phyloP scores from a whole-genome alignment of 2,113 vertebrate species.

The Aleadryas rufinucha region DNA sequence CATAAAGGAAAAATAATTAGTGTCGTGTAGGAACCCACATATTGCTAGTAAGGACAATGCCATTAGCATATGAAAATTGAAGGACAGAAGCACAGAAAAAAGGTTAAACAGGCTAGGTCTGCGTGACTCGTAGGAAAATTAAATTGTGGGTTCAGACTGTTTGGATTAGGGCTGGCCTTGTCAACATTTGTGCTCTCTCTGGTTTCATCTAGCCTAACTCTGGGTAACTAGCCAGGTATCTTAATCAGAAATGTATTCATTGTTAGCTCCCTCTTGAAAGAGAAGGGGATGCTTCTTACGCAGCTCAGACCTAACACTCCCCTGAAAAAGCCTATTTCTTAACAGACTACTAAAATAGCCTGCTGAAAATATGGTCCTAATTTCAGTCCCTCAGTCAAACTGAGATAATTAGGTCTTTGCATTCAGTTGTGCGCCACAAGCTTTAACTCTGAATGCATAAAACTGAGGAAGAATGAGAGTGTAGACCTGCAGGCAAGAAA shows the following conservation, averaged over 20 bases:
- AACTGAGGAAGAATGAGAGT: neutral
- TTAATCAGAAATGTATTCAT: neutral
- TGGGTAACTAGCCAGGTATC: neutral
- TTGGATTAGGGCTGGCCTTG: neutral
- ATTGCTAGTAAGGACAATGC: neutral
- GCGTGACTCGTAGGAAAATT: neutral
- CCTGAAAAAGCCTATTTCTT: neutral
- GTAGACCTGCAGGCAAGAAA: neutral
- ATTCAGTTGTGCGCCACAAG: neutral
- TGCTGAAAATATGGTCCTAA: neutral
- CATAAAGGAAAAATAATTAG: neutral
- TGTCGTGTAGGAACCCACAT: neutral
- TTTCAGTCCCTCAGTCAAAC: neutral
- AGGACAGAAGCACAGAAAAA: neutral
- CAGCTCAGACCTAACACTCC: neutral
- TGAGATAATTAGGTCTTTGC: neutral
- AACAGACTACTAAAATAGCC: neutral
- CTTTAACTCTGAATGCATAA: neutral
- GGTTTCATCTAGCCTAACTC: neutral
- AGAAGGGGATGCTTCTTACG: neutral
- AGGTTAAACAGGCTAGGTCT: neutral
- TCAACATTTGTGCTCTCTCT: neutral
- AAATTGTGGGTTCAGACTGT: neutral
- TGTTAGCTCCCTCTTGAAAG: neutral
- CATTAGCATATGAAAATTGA: neutral